Conservation (phyloP, 2,888 invertebrate genomes). For the Stegophylla sp. region DNA sequence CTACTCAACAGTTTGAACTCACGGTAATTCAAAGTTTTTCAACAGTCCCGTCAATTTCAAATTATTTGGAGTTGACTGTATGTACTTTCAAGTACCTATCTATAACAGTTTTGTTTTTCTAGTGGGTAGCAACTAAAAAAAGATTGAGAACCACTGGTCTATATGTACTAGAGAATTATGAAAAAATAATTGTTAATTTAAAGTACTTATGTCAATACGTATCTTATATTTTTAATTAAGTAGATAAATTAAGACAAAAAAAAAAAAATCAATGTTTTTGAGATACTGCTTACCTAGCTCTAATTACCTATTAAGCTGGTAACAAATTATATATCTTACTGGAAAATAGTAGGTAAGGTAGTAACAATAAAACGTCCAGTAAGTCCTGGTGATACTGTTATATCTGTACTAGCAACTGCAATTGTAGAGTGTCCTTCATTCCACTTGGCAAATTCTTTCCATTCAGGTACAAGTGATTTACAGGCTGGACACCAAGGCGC, state of each 20-base stretch:
- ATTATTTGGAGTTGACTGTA: too few relatives aligned
- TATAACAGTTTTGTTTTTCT: background rate
- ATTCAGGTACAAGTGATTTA: constrained; percentile 83
- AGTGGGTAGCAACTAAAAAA: background rate
- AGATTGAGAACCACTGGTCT: too few relatives aligned
- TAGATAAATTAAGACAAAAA: too few relatives aligned
- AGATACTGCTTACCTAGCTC: too few relatives aligned
- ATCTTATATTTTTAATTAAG: too few relatives aligned
- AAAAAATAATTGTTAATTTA: too few relatives aligned
- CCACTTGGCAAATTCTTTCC: constrained; percentile 83
- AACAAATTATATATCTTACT: constrained; percentile 72
- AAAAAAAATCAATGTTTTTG: too few relatives aligned
- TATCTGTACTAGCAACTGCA: constrained; percentile 89
- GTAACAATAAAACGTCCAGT: constrained; percentile 98
- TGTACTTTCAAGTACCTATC: background rate
- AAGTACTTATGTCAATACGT: too few relatives aligned
- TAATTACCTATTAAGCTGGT: background rate
- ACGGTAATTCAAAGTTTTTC: too few relatives aligned
- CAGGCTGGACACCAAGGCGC: constrained; percentile 99
- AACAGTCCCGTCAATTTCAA: too few relatives aligned
- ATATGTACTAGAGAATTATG: too few relatives aligned
- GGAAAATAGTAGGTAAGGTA: constrained; percentile 95
- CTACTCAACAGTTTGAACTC: too few relatives aligned
- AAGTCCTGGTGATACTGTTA: constrained; percentile 91
- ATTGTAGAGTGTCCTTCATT: constrained; percentile 75